Conservation (phyloP, 2,797 vertebrate species). For the Gobionotothen gibberifrons region DNA sequence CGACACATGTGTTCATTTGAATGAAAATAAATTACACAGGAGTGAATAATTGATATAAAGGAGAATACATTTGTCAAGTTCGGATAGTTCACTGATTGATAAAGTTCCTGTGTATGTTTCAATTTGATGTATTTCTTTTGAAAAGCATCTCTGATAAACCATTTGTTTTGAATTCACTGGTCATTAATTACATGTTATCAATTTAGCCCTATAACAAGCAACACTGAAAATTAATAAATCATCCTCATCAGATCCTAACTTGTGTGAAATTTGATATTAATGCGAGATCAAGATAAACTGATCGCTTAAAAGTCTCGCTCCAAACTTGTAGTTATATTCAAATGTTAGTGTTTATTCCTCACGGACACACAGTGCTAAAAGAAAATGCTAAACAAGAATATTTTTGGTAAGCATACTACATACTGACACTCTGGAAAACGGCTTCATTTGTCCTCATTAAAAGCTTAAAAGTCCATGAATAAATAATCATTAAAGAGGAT, state of each 20-base stretch:
- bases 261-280: conserved; percentile 61
- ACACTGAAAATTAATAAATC: conserved; percentile 63
- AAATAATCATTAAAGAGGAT: conserved; percentile 85
- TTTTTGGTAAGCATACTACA: conserved; percentile 85
- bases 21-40: conserved; percentile 58
- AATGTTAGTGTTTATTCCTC: conserved; percentile 83
- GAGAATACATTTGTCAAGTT: conserved; percentile 47
- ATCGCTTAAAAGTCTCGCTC: conserved; percentile 63
- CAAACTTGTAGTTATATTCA: conserved; percentile 76
- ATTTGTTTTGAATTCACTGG: neutral
- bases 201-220: conserved; percentile 40
- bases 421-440: conserved; percentile 86
- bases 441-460: conserved; percentile 90
- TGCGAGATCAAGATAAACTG: conserved; percentile 68
- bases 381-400: conserved; percentile 85
- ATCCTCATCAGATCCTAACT: conserved; percentile 55
- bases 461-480: conserved; percentile 90
- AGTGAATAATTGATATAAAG: conserved; percentile 67
- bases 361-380: conserved; percentile 70
- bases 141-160: conserved; percentile 9
- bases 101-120: conserved; percentile 48
- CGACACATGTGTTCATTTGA: conserved; percentile 51
- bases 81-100: conserved; percentile 47
- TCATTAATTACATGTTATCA: conserved; percentile 35
- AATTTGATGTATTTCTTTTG: conserved; percentile 3